Evolutionary conservation across 2,888 invertebrate species (phyloP).

Genomic region (Entomobrya multifasciata): DNA sequence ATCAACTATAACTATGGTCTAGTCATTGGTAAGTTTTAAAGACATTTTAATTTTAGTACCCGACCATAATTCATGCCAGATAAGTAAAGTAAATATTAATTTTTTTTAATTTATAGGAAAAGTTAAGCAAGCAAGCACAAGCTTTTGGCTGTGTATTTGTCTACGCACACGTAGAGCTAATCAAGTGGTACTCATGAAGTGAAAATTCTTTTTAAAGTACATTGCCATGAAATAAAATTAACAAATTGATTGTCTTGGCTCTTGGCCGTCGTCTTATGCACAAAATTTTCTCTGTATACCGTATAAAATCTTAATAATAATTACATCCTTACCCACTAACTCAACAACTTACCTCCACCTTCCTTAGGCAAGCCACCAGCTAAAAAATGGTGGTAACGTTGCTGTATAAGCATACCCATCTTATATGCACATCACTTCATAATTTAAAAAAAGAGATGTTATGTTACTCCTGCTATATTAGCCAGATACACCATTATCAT

Average conservation of each 20-base stretch:
- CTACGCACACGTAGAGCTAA: not conserved
- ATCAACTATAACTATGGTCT: no score
- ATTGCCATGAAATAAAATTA: slow-evolving; percentile 17
- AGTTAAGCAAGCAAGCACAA: no score
- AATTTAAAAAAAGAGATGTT: not conserved
- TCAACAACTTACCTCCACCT: slow-evolving; percentile 53
- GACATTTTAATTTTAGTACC: no score
- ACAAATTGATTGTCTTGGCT: slow-evolving; percentile 14
- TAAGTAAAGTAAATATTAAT: no score
- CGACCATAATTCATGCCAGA: no score
- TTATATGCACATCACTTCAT: not conserved
- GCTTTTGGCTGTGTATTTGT: no score
- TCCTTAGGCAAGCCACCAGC: not conserved
- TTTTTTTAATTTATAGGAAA: no score
- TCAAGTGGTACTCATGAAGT: not conserved
- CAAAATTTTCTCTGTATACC: not conserved
- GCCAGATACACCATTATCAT: not conserved
- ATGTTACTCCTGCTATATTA: slow-evolving; percentile 7
- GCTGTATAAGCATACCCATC: no score
- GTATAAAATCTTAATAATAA: slow-evolving; percentile 56
- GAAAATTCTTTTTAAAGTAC: slow-evolving; percentile 32
- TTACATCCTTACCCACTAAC: slow-evolving; percentile 52
- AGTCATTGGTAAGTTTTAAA: no score
- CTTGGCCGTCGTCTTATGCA: not conserved
- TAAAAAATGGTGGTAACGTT: no score